These are phyloP conservation scores for Geopemphigus sp. DNA, from an alignment of 1,140 invertebrate genomes.

Conservation along the genomic window DNA sequence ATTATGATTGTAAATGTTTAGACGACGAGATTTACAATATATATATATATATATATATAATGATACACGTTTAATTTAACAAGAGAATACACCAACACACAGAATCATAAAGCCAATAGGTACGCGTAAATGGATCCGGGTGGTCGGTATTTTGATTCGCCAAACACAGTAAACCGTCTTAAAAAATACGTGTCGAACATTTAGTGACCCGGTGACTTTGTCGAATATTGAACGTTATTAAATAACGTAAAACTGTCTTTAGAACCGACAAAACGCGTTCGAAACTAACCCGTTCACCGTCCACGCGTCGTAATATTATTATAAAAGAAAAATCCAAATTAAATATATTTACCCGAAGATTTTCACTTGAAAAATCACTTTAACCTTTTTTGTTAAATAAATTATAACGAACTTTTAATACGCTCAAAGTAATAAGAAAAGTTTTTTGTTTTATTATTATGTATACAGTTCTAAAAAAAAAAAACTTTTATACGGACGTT, in stretches of 20 bases:
- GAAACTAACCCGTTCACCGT: background rate
- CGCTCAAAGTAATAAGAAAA: slow-evolving; percentile 35
- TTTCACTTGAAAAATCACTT: slow-evolving; percentile 16
- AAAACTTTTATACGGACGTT: slow-evolving; percentile 22
- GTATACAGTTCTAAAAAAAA: background rate
- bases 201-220: background rate
- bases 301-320: background rate
- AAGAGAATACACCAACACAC: too few species aligned
- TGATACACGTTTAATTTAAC: too few species aligned
- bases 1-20: too few species aligned
- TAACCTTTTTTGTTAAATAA: slow-evolving; percentile 41
- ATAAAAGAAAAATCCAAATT: background rate
- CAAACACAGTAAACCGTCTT: too few species aligned
- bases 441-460: slow-evolving; percentile 44
- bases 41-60: too few species aligned
- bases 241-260: background rate
- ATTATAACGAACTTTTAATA: slow-evolving; percentile 41
- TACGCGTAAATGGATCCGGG: too few species aligned
- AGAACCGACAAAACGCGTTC: background rate
- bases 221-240: background rate
- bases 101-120: too few species aligned
- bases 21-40: too few species aligned
- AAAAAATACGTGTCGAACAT: background rate
- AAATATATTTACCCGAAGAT: background rate
- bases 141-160: too few species aligned